Percentiles rank a stretch among this genome's conserved stretches.
Evolutionary conservation across 2,113 vertebrate species (phyloP).

Genomic region (Hemiprocne comata): DNA sequence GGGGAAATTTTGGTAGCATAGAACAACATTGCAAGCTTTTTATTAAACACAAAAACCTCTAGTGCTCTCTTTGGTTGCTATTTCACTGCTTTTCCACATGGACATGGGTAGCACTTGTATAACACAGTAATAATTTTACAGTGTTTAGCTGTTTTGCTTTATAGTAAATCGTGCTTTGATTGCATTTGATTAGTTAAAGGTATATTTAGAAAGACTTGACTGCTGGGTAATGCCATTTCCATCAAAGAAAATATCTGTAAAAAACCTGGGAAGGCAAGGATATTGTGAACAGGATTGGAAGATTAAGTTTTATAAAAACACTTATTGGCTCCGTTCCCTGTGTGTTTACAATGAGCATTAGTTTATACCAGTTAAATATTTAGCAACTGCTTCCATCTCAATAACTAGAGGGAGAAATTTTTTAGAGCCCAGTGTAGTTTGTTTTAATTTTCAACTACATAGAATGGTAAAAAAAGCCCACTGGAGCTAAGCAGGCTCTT

Average conservation of each 20-base stretch:
- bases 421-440: neutral
- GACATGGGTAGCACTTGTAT: neutral
- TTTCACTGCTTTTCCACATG: neutral
- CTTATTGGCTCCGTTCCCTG: neutral
- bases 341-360: neutral
- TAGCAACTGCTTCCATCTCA: neutral
- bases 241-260: conserved; percentile 13
- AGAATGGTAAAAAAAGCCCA: neutral
- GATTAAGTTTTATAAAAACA: neutral
- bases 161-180: conserved; percentile 19
- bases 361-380: neutral
- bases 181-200: conserved; percentile 23
- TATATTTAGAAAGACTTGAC: conserved; percentile 10
- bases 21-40: neutral
- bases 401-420: neutral
- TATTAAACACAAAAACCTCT: neutral
- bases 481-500: neutral
- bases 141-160: conserved; percentile 27
- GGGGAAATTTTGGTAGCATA: neutral
- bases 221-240: neutral
- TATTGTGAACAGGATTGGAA: neutral
- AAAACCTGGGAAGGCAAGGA: neutral
- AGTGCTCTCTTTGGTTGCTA: neutral
- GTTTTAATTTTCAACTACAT: neutral
- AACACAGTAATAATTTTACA: neutral